These are phyloP conservation scores for Copidosoma floridanum DNA, from an alignment of 1,140 invertebrate genomes.

Conservation along the genomic window DNA sequence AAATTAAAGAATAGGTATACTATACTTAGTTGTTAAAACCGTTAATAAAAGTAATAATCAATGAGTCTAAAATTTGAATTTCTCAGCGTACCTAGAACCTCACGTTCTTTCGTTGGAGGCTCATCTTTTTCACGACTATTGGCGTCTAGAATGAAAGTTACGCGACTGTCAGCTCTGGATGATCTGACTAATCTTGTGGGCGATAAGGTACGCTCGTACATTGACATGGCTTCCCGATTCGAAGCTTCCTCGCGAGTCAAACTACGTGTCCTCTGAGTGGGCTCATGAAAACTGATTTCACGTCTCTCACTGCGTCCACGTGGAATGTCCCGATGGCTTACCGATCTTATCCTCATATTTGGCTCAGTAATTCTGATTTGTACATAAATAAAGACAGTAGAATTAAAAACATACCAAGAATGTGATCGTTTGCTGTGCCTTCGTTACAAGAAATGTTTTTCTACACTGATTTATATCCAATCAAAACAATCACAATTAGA, in stretches of 20 bases:
- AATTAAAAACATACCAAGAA: no score
- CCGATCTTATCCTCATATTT: conserved; percentile 46
- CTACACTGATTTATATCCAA: no score
- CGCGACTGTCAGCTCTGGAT: conserved; percentile 46
- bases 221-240: conserved; percentile 24
- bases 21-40: no score
- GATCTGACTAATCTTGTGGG: conserved; percentile 40
- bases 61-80: no score
- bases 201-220: conserved; percentile 38
- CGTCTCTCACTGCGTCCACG: conserved; percentile 47
- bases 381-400: no score
- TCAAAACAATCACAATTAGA: no score
- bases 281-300: conserved; percentile 42
- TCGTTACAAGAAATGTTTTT: no score
- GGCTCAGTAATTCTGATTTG: conserved; percentile 44
- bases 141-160: conserved; percentile 43
- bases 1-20: neutral
- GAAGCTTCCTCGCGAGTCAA: conserved; percentile 47
- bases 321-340: conserved; percentile 48
- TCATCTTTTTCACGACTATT: conserved; percentile 16
- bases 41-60: no score
- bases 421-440: no score
- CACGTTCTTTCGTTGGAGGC: neutral
- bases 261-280: conserved; percentile 49
- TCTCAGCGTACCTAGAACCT: conserved; percentile 4